Conservation (phyloP, 2,113 vertebrate genomes). For the Ariopsis seemanni region DNA sequence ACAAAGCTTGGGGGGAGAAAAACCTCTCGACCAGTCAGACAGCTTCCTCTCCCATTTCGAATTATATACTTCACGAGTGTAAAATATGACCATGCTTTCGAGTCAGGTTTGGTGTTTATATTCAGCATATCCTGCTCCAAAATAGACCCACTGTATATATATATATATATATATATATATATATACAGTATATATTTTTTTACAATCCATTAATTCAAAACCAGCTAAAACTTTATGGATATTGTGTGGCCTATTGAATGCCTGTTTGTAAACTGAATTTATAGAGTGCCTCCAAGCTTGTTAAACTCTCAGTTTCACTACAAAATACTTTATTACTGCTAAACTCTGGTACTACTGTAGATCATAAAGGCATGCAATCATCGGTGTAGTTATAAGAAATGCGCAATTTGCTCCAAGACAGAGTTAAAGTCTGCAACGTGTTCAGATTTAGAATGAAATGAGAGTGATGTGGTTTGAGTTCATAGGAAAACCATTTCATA, state of each 20-base stretch:
- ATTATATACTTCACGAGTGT: slow-evolving; percentile 55
- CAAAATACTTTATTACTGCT: slow-evolving; percentile 23
- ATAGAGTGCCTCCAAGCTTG: background rate
- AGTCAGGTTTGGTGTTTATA: slow-evolving; percentile 42
- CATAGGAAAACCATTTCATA: background rate
- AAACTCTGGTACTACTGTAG: background rate
- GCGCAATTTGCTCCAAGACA: background rate
- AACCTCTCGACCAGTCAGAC: slow-evolving; percentile 63
- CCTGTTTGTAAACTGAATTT: slow-evolving; percentile 11
- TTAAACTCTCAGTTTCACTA: slow-evolving; percentile 19
- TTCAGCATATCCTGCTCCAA: slow-evolving; percentile 52
- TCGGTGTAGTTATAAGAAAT: slow-evolving; percentile 15
- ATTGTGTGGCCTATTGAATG: slow-evolving; percentile 8
- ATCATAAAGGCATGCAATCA: slow-evolving; percentile 3
- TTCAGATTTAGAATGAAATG: background rate
- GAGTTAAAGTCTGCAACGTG: background rate
- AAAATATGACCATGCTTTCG: slow-evolving; percentile 59
- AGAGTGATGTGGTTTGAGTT: background rate
- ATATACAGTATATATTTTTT: background rate
- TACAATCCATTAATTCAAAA: slow-evolving; percentile 18
- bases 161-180: no score
- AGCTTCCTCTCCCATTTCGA: slow-evolving; percentile 64
- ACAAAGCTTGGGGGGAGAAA: slow-evolving; percentile 69
- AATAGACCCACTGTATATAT: background rate
- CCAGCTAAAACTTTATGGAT: slow-evolving; percentile 24